Evolutionary conservation across 2,888 invertebrate genomes (phyloP).

Genomic region (Hypena proboscidalis): DNA sequence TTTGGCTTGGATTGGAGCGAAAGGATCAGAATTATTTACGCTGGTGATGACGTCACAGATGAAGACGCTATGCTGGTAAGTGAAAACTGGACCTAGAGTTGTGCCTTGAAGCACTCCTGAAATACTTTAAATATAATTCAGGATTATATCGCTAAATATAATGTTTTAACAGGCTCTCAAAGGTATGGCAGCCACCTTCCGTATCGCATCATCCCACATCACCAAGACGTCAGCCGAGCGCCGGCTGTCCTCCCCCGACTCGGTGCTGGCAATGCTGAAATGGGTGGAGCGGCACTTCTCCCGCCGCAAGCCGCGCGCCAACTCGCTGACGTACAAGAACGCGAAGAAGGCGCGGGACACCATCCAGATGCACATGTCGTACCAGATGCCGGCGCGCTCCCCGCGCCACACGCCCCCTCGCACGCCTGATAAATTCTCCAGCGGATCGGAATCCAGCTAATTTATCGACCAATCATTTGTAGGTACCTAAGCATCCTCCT

Average conservation of each 20-base stretch:
- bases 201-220: constrained; percentile 93
- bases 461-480: background rate
- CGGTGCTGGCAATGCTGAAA: constrained; percentile 94
- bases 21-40: constrained; percentile 94
- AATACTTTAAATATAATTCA: too few relatives aligned
- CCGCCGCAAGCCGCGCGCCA: constrained; percentile 90
- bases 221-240: constrained; percentile 95
- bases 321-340: constrained; percentile 86
- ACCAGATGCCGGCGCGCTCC: constrained; percentile 72
- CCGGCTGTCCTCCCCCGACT: constrained; percentile 94
- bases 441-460: constrained; percentile 78
- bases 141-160: background rate
- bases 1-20: constrained; percentile 97
- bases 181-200: constrained; percentile 97
- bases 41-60: constrained; percentile 95
- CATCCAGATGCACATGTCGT: constrained; percentile 92
- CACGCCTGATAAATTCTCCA: constrained; percentile 65
- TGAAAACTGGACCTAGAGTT: constrained; percentile 6
- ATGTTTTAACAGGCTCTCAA: constrained; percentile 89
- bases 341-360: constrained; percentile 88
- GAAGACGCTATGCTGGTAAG: constrained; percentile 95
- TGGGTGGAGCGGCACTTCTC: constrained; percentile 95
- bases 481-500: constrained; percentile 22
- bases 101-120: background rate
- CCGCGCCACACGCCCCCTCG: constrained; percentile 67